Base-by-base conservation (phyloP, 2,113 vertebrate genomes). In the Agapornis roseicollis region DNA sequence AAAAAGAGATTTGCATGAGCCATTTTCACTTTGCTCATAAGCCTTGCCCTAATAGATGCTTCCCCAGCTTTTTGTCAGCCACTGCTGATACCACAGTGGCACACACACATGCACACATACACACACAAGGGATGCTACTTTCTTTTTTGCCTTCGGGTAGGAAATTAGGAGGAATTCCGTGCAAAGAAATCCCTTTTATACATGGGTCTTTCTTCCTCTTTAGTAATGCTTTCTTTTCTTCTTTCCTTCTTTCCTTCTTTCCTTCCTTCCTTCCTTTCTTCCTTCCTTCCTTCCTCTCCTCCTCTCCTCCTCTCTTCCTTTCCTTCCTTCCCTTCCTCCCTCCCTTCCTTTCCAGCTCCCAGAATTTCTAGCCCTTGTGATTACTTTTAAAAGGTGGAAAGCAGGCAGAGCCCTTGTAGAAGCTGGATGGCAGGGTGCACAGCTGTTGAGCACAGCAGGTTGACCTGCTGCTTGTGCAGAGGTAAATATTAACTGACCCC, bases 31-130 rank as follows among this genome's bases (percentile, higher is more conserved):
- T 25, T 65, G 56, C 28, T 42, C 7, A 37, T n/a, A 25, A 56
- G 27, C 47, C 22, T 47, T 76, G 35, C 35, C 35, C 44, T 50
- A 28, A n/a, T 1, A 39, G 35, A 4, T 31, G 28, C 42, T 81
- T 49, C 44, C 55, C 22, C 53, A 65, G 24, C 37, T 33, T 20
- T n/a, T 55, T 22, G 41, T 14, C 35, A 60, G 80, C 73, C 2
- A 0, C 49, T 44, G 35, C 33, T 1, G 0, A 15, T 25, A 29
- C 31, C 4, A 2, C 4, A 4, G 22, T 6, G 1, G 23, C 4
- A 16, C 76, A 17, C 29, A 4, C 7, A 12, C 20, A 18, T 7
- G 4, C 27, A 7, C 7, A 6, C 22, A 13, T 3, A 14, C 13
- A n/a, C 23, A 11, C 47, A 11, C 14, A 11, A 1, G 3, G 4